These are phyloP conservation scores for Agrilus biguttatus DNA, from an alignment of 2,888 invertebrate genomes.

Conservation along the genomic window DNA sequence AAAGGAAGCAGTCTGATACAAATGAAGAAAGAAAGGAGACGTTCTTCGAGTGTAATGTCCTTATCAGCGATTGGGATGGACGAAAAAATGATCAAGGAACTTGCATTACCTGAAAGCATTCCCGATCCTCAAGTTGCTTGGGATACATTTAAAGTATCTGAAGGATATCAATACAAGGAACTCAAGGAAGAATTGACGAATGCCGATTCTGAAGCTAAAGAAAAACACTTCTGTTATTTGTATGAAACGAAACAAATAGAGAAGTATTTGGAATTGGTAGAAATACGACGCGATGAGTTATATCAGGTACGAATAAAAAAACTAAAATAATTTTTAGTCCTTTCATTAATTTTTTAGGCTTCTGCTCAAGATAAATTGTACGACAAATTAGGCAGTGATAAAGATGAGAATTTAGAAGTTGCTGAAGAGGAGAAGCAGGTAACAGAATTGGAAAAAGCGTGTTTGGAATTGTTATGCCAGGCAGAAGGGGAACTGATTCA, in stretches of 20 bases:
- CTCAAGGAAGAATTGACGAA: conserved; percentile 8
- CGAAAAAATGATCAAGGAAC: conserved; percentile 5
- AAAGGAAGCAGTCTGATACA: conserved; percentile 4
- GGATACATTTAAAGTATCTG: conserved; percentile 11
- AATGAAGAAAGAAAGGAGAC: conserved; percentile 5
- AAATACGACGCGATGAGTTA: conserved; percentile 13
- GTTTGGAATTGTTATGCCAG: conserved; percentile 10
- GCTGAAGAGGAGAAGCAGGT: background rate
- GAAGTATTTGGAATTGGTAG: conserved; percentile 7
- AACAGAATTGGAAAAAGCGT: conserved; percentile 8
- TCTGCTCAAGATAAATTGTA: too few relatives aligned
- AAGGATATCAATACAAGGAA: conserved; percentile 9
- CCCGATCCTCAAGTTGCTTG: conserved; percentile 15
- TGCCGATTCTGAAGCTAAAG: conserved; percentile 11
- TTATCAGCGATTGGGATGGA: background rate
- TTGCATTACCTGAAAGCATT: conserved; percentile 8
- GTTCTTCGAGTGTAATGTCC: background rate
- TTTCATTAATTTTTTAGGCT: background rate
- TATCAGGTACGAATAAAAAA: conserved; percentile 8
- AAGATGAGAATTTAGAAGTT: too few relatives aligned
- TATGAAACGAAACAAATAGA: conserved; percentile 12
- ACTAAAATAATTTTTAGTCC: background rate
- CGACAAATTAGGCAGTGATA: too few relatives aligned
- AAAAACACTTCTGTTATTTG: conserved; percentile 11
- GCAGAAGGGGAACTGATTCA: conserved; percentile 12